A percentile compares a stretch with the other conserved stretches of the same genome.
These are phyloP conservation scores for Notothenia coriiceps DNA, from an alignment of 2,113 vertebrate genomes.

Conservation along the genomic window DNA sequence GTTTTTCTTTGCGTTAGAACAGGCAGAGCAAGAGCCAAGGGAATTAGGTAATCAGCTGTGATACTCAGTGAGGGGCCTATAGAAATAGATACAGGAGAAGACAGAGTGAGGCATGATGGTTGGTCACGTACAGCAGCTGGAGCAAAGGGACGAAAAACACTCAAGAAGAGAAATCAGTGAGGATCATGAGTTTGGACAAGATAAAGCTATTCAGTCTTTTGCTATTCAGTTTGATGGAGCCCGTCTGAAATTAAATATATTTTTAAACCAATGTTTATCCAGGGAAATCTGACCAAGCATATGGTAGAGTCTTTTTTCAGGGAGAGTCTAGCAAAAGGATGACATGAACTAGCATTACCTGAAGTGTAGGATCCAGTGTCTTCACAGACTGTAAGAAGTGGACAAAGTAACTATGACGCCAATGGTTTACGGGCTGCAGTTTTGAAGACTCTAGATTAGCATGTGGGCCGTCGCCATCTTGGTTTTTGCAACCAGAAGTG, in stretches of 20 bases:
- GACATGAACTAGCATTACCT: background rate
- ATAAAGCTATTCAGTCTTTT: slow-evolving; percentile 16
- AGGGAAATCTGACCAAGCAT: background rate
- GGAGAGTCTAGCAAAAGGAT: background rate
- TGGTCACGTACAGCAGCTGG: slow-evolving; percentile 48
- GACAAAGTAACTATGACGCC: too few species aligned
- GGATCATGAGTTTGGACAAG: slow-evolving; percentile 14
- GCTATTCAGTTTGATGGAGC: slow-evolving; percentile 22
- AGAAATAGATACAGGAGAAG: slow-evolving; percentile 68
- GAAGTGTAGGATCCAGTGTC: slow-evolving; percentile 2
- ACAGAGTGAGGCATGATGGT: slow-evolving; percentile 38
- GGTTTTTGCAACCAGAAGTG: too few species aligned
- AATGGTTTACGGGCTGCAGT: too few species aligned
- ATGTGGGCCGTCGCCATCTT: too few species aligned
- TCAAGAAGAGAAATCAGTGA: slow-evolving; percentile 8
- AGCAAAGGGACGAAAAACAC: slow-evolving; percentile 32
- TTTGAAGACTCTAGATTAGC: too few species aligned
- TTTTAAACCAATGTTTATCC: slow-evolving; percentile 40
- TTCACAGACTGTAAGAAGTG: background rate
- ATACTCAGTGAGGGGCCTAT: slow-evolving; percentile 54
- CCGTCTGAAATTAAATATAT: slow-evolving; percentile 42
- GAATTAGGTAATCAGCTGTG: slow-evolving; percentile 74
- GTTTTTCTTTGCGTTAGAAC: slow-evolving; percentile 7
- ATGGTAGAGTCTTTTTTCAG: too few species aligned
- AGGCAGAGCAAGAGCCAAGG: slow-evolving; percentile 30